A percentile compares a stretch with the other conserved stretches of the same genome.
Evolutionary conservation across 1,140 invertebrate species (phyloP).

Genomic region (Sitophilus oryzae): DNA sequence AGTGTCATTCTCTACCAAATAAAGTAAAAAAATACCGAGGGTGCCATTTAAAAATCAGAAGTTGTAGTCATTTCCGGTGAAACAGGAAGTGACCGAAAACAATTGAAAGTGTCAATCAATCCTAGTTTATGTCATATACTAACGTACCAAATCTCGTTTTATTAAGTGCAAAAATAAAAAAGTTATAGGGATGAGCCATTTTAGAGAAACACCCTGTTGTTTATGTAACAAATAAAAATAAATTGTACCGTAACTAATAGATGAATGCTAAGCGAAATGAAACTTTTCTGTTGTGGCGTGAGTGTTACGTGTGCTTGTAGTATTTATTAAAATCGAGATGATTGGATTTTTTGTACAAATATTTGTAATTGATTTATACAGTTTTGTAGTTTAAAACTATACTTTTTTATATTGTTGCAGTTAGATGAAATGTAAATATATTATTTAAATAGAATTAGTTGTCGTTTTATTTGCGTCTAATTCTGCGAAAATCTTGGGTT

Average conservation of each 20-base stretch:
- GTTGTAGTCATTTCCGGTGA: too few relatives aligned
- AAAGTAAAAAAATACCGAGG: too few relatives aligned
- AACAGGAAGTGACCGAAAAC: too few relatives aligned
- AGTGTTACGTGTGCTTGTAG: constrained; percentile 2
- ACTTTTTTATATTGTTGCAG: constrained; percentile 10
- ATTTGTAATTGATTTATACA: constrained; percentile 9
- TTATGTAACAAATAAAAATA: neutral
- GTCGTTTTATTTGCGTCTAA: neutral
- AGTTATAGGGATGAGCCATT: neutral
- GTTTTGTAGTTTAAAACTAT: constrained; percentile 3
- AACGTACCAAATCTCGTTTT: too few relatives aligned
- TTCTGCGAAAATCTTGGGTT: too few relatives aligned
- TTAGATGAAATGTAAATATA: constrained; percentile 5
- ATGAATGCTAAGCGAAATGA: neutral
- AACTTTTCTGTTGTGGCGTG: too few relatives aligned
- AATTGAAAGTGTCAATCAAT: too few relatives aligned
- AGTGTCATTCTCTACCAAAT: too few relatives aligned
- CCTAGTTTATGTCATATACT: too few relatives aligned
- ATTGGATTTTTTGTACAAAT: constrained; percentile 7
- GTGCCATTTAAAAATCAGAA: too few relatives aligned
- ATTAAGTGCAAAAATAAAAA: neutral
- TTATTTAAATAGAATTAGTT: neutral
- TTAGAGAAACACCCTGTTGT: neutral
- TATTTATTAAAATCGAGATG: constrained; percentile 6
- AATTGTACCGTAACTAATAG: neutral